Evolutionary conservation across 2,888 invertebrate genomes (phyloP), one percentile per base, ranked within the genome.

Genomic region (Cephus runcator): DNA sequence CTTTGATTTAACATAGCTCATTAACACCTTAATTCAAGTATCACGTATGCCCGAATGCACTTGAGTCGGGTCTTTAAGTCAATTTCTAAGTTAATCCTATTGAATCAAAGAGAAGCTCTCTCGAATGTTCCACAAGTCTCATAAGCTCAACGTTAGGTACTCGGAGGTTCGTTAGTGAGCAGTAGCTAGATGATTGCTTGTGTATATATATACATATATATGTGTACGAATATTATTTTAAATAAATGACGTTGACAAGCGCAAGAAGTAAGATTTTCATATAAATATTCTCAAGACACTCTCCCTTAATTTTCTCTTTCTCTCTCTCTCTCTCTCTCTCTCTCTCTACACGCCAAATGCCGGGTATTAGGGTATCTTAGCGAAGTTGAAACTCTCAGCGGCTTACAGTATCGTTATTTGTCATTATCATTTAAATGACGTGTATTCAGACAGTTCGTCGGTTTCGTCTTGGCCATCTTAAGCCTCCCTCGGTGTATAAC

Each of bases 351-450:
- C 15, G 69, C 69, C 69, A 33, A 69, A 33, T 15, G 15, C 15
- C 69, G 1, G 30, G 69, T 69, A 69, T 69, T 33, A 69, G 15
- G 30, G 69, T 33, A 69, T 33, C 69, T 69, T 33, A 15, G 15
- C 30, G 11, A 69, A 69, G 12, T 69, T 33, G 69, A 33, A 69
- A 69, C 6, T 69, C 40, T 15, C 69, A 30, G 11, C 30, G 30
- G 69, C 69, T 69, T 69, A 69, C 15, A 33, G 30, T 33, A 23
- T 30, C 30, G 73, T 56, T 40, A 77, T 76, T 79, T 76, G 75
- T 79, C 76, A 78, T 81, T 80, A 81, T 79, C 79, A 79, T 81
- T 81, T 76, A 77, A 79, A 79, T 80, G 77, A 35, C 77, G 40
- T 33, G 40, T 69, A 77, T 77, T 75, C 79, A 56, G 69, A 73